Evolutionary conservation across 2,797 vertebrate species (phyloP), one percentile per base, ranked within the genome.

Genomic region (Coranthus polyacanthus): DNA sequence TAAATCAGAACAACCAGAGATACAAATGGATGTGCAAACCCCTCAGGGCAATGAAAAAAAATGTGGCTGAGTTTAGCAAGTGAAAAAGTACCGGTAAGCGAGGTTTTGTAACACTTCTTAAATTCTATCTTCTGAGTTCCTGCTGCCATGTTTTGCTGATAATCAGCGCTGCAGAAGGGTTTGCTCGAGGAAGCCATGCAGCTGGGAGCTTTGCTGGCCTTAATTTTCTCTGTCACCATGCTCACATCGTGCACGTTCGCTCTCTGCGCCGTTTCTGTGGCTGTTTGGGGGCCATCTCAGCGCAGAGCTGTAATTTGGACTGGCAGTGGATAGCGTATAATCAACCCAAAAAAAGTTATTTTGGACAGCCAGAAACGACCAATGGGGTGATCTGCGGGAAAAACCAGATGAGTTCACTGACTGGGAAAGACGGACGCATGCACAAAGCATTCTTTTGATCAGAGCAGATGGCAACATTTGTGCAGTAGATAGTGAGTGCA

Each of bases 231-330:
- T 41, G 79, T 88, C 85, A 52, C 80, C 42, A 7, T 0, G 50
- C 64, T 70, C 4, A 60, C 44, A 57, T 61, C 37, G 65, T 67
- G 83, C 82, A 79, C 82, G 70, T 53, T 70, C 7, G 45, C 80
- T 75, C 73, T 16, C 75, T 26, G 59, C 17, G 26, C 57, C 21
- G 73, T 53, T 84, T 84, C 79, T 75, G 78, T 62, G 89, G 89
- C 81, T 81, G 58, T 68, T 76, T 59, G 62, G 67, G 62, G 83
- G 64, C 73, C 82, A 68, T 84, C 82, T 65, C 69, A 78, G 66
- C 73, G 26, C 85, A 90, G 75, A 89, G 88, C 90, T 94, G 88
- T 95, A 94, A 94, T 95, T 95, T 94, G 78, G 88, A 86, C 84
- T 93, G 92, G 92, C 90, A 76, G 86, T 20, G 66, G 78, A 83